Evolutionary conservation across 2,797 vertebrate genomes (phyloP).

Genomic region (Capromys pilorides): DNA sequence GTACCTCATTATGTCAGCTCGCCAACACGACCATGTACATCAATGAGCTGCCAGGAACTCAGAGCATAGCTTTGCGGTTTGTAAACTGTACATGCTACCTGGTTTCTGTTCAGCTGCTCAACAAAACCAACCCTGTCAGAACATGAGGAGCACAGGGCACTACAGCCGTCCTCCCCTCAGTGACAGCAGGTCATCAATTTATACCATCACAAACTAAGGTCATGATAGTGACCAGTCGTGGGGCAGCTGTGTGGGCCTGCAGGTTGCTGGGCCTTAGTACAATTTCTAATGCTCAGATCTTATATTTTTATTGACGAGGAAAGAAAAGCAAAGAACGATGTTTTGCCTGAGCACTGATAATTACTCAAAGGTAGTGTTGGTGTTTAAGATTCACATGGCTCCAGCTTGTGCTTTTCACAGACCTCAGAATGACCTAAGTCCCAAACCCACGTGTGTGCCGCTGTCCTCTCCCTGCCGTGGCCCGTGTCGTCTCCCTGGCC

Average conservation of each 20-base stretch:
- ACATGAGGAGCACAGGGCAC: not conserved
- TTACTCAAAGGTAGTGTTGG: not conserved
- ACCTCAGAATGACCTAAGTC: not conserved
- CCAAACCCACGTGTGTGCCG: not conserved
- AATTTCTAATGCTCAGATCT: not conserved
- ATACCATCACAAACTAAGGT: not conserved
- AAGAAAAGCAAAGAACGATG: not conserved
- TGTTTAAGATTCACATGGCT: not conserved
- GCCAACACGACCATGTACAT: too few species aligned
- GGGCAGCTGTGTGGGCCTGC: not conserved
- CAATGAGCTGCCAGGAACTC: not conserved
- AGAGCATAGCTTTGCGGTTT: not conserved
- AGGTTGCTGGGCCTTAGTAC: not conserved
- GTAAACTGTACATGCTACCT: not conserved
- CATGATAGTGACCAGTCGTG: not conserved
- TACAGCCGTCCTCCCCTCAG: accelerated
- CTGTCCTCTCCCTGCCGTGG: accelerated
- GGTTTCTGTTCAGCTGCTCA: not conserved
- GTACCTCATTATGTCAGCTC: not conserved
- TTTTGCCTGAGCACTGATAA: not conserved
- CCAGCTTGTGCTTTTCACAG: not conserved
- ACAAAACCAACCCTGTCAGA: not conserved
- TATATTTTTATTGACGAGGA: slow-evolving; percentile 10
- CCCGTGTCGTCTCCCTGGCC: too few species aligned
- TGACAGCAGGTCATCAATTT: not conserved